Conservation (phyloP, 2,888 invertebrate species). For the Nebria salina region DNA sequence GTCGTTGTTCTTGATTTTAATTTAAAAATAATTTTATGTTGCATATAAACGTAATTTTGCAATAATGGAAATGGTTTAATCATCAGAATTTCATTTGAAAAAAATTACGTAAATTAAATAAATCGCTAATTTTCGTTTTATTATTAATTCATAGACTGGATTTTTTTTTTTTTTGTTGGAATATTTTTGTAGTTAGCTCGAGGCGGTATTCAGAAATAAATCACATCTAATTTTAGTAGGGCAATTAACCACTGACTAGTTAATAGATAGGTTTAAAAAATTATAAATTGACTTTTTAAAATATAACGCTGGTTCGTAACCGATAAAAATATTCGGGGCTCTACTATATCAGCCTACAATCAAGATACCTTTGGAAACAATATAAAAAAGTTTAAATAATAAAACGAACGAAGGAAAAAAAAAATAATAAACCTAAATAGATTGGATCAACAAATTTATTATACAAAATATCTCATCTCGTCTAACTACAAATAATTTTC, state of each 20-base stretch:
- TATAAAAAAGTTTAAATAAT: not conserved
- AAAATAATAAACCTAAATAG: not conserved
- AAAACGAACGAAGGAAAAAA: not conserved
- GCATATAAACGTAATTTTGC: not conserved
- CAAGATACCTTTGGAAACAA: conserved; percentile 1
- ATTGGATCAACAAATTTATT: no score
- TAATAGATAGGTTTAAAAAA: conserved; percentile 42
- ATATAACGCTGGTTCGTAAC: conserved; percentile 15
- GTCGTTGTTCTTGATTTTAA: not conserved
- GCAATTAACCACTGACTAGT: conserved; percentile 45
- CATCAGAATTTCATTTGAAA: no score
- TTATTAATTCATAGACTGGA: no score
- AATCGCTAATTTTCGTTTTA: no score
- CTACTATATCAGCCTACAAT: not conserved
- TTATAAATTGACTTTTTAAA: conserved; percentile 46
- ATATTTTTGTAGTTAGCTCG: not conserved
- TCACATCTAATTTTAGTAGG: conserved; percentile 15
- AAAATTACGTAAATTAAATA: no score
- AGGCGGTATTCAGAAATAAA: conserved; percentile 22
- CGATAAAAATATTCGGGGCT: not conserved
- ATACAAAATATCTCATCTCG: no score
- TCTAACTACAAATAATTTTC: no score
- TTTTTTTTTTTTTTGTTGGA: no score
- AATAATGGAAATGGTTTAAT: not conserved
- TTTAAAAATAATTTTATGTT: not conserved